phyloP scores from a whole-genome alignment of 2,888 invertebrate genomes.

The Tinea trinotella region DNA sequence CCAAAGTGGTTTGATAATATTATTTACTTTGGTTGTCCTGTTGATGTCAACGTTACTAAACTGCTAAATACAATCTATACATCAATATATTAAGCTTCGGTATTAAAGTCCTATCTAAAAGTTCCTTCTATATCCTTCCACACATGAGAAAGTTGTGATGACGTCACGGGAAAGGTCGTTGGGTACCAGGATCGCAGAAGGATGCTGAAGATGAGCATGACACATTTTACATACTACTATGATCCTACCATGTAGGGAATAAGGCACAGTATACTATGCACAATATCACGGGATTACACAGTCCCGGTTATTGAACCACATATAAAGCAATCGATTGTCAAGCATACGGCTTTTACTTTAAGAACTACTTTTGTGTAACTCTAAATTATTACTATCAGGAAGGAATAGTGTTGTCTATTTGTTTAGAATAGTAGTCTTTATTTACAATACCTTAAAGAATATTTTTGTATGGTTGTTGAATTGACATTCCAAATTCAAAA shows the following conservation, averaged over 20 bases:
- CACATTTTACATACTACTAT: not conserved
- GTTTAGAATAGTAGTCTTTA: not conserved
- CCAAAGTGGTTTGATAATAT: too few species aligned
- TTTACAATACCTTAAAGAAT: not conserved
- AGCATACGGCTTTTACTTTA: too few species aligned
- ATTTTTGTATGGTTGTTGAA: not conserved
- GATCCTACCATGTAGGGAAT: not conserved
- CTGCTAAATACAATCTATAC: too few species aligned
- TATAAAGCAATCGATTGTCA: too few species aligned
- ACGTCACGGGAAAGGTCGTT: slow-evolving; percentile 57
- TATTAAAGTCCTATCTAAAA: too few species aligned
- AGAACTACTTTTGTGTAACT: too few species aligned
- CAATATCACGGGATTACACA: not conserved
- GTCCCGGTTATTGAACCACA: not conserved
- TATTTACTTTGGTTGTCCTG: too few species aligned
- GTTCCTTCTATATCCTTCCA: not conserved
- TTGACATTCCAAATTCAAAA: not conserved
- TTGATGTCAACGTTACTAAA: too few species aligned
- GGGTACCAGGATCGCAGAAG: slow-evolving; percentile 43
- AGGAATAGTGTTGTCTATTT: too few species aligned
- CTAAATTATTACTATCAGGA: too few species aligned
- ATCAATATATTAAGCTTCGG: too few species aligned
- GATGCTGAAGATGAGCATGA: slow-evolving; percentile 26
- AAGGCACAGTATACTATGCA: not conserved
- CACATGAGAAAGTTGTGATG: slow-evolving; percentile 35